phyloP scores from a whole-genome alignment of 2,797 vertebrate genomes.

The Muraenolepis orangiensis region DNA sequence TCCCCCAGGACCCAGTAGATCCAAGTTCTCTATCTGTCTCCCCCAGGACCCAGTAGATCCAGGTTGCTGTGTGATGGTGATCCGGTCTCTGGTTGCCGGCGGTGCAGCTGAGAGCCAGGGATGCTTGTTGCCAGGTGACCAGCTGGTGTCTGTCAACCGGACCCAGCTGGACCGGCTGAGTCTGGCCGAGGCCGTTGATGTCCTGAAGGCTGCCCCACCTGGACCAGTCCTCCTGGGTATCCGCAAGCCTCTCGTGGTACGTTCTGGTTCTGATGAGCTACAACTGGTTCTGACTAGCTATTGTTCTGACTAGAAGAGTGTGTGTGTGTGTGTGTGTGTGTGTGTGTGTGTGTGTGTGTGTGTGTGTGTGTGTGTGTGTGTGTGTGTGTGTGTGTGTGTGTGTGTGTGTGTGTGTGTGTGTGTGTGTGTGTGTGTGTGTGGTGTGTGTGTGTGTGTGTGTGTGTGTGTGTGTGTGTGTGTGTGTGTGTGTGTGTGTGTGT shows the following conservation, averaged over 20 bases:
- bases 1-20: too few relatives aligned
- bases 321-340: too few relatives aligned
- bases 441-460: too few relatives aligned
- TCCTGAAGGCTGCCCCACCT: conserved; percentile 82
- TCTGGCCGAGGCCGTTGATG: conserved; percentile 84
- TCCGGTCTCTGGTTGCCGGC: conserved; percentile 86
- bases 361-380: background rate
- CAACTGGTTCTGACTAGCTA: background rate
- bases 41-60: conserved; percentile 87
- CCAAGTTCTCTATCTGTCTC: background rate
- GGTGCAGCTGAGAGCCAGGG: conserved; percentile 81
- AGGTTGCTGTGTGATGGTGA: conserved; percentile 85
- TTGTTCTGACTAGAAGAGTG: background rate
- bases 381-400: background rate
- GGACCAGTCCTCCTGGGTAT: conserved; percentile 86
- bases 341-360: too few relatives aligned
- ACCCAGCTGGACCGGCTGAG: conserved; percentile 69
- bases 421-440: conserved; percentile 9
- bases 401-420: too few relatives aligned
- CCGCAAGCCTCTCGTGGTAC: conserved; percentile 86
- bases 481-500: conserved; percentile 19
- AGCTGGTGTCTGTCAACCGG: conserved; percentile 87
- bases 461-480: conserved; percentile 1
- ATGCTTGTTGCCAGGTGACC: conserved; percentile 84
- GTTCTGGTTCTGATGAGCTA: conserved; percentile 13